Conservation (phyloP, 2,888 invertebrate species). For the Tromatobia lineatoria region DNA sequence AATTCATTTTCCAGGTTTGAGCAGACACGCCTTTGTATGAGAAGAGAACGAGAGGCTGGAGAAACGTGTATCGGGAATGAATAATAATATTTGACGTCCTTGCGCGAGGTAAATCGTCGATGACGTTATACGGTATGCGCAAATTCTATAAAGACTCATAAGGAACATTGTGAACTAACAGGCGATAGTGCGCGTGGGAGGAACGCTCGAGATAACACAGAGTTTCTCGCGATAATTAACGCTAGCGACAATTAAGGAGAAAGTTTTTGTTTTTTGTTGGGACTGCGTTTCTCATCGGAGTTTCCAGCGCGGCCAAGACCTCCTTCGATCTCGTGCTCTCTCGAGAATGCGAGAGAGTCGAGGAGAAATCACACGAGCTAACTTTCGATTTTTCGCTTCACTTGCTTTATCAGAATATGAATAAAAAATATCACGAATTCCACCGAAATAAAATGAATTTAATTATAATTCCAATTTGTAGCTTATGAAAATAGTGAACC, state of each 20-base stretch:
- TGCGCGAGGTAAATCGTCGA: constrained; percentile 48
- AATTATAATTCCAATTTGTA: neutral
- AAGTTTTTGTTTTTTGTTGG: constrained; percentile 70
- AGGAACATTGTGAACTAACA: neutral
- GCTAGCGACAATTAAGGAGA: constrained; percentile 71
- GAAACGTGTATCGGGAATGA: constrained; percentile 1
- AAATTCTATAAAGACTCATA: neutral
- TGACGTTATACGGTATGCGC: constrained; percentile 47
- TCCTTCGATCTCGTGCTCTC: constrained; percentile 47
- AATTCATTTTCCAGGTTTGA: neutral
- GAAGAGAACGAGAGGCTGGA: neutral
- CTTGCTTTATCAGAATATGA: constrained; percentile 5
- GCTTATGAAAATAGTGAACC: neutral
- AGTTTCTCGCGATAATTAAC: constrained; percentile 65
- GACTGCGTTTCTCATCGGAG: constrained; percentile 56
- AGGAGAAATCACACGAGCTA: constrained; percentile 55
- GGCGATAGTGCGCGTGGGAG: constrained; percentile 12
- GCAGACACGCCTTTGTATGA: neutral
- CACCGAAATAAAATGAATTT: neutral
- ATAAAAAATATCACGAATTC: neutral
- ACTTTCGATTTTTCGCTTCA: constrained; percentile 57
- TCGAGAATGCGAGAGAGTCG: constrained; percentile 52
- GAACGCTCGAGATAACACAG: constrained; percentile 19
- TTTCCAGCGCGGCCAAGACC: constrained; percentile 61
- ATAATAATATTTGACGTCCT: constrained; percentile 32